Conservation (phyloP, 2,888 invertebrate genomes). For the Hybos culiciformis region DNA sequence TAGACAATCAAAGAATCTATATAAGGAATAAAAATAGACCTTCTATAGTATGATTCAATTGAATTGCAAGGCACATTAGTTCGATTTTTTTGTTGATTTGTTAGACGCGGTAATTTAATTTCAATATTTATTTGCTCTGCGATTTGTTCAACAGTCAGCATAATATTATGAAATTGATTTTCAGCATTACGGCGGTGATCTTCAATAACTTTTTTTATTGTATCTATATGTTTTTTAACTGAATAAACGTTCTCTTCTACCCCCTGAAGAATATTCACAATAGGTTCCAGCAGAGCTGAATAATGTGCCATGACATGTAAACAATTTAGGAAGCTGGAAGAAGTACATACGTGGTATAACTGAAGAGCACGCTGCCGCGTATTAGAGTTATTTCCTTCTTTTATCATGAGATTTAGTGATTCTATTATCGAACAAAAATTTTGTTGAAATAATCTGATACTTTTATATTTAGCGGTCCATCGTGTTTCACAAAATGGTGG, state of each 20-base stretch:
- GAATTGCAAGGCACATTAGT: constrained; percentile 1
- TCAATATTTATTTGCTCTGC: not conserved
- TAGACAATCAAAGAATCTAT: not conserved
- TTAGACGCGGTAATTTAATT: not conserved
- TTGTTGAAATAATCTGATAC: constrained; percentile 9
- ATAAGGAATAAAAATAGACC: constrained; percentile 1
- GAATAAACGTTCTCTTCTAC: not conserved
- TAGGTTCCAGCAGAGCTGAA: constrained; percentile 6
- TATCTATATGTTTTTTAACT: constrained; percentile 1
- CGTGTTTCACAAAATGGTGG: constrained; percentile 14
- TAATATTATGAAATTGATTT: not conserved
- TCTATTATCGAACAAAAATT: constrained; percentile 2
- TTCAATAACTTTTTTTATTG: not conserved
- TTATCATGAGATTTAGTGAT: constrained; percentile 1
- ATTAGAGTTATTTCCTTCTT: constrained; percentile 3
- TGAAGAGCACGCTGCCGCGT: constrained; percentile 4
- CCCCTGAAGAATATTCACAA: constrained; percentile 6
- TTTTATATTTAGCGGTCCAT: constrained; percentile 14
- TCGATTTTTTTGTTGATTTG: not conserved
- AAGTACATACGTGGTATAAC: constrained; percentile 2
- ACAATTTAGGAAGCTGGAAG: constrained; percentile 3
- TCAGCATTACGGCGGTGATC: constrained; percentile 2
- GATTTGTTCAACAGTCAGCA: not conserved
- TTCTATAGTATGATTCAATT: constrained; percentile 2
- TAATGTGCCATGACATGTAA: constrained; percentile 6